These are phyloP conservation scores for Equus quagga DNA, from an alignment of 2,113 vertebrate species.

Conservation along the genomic window DNA sequence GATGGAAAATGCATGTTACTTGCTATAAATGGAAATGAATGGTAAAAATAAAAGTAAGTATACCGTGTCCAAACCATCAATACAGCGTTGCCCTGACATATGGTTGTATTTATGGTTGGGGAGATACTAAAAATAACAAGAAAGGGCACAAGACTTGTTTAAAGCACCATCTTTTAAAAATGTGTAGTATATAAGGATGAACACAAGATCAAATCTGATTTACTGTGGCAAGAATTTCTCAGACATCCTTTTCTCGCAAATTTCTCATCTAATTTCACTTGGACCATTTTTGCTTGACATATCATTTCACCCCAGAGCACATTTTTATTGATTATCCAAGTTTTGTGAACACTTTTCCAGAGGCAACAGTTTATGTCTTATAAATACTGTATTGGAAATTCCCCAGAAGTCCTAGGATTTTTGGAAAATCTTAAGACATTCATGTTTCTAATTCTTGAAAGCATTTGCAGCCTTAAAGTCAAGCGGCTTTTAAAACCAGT, in stretches of 20 bases:
- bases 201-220: background rate
- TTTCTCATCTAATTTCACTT: slow-evolving; percentile 32
- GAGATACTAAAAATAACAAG: slow-evolving; percentile 88
- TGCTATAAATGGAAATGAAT: slow-evolving; percentile 60
- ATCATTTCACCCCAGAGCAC: background rate
- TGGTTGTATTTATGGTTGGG: slow-evolving; percentile 87
- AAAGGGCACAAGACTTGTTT: slow-evolving; percentile 67
- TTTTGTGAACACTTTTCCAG: slow-evolving; percentile 24
- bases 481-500: slow-evolving; percentile 44
- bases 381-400: slow-evolving; percentile 63
- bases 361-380: background rate
- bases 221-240: slow-evolving; percentile 25
- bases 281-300: background rate
- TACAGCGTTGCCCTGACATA: slow-evolving; percentile 85
- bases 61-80: slow-evolving; percentile 73
- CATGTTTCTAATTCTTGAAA: slow-evolving; percentile 63
- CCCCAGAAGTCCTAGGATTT: slow-evolving; percentile 68
- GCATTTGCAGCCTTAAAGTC: background rate
- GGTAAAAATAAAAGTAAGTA: slow-evolving; percentile 78
- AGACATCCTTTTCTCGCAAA: background rate
- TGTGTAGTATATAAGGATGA: slow-evolving; percentile 19
- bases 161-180: slow-evolving; percentile 71
- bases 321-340: slow-evolving; percentile 3
- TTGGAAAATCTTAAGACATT: slow-evolving; percentile 45
- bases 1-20: slow-evolving; percentile 52